These are phyloP conservation scores for Phoeniculus purpureus DNA, from an alignment of 2,797 vertebrate species.

Conservation along the genomic window DNA sequence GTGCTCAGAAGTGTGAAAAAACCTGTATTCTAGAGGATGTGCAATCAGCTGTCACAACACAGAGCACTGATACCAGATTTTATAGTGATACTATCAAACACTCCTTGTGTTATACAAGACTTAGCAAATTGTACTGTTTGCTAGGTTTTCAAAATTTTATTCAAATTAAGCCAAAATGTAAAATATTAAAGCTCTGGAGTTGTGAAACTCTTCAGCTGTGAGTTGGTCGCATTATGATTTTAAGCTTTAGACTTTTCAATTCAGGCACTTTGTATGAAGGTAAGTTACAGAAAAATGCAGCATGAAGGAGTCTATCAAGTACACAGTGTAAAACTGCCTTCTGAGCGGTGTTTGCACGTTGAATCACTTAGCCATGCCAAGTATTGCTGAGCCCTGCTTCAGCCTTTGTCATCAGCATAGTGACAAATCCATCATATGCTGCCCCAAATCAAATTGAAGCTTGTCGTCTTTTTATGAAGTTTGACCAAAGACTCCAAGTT, in stretches of 20 bases:
- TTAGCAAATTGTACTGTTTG: not conserved
- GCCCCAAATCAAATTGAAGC: not conserved
- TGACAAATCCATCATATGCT: not conserved
- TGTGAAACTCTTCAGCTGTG: not conserved
- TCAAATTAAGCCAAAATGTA: not conserved
- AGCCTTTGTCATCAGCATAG: not conserved
- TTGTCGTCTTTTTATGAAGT: not conserved
- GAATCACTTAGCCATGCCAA: not conserved
- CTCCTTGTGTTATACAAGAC: not conserved
- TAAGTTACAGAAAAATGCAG: not conserved
- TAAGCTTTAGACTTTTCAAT: not conserved
- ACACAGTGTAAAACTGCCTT: not conserved
- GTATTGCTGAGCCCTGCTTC: not conserved
- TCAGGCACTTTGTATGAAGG: not conserved
- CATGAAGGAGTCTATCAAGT: not conserved
- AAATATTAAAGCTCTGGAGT: not conserved
- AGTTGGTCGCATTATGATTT: not conserved
- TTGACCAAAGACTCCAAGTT: not conserved
- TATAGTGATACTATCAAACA: not conserved
- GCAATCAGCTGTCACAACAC: not conserved
- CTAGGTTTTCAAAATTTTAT: not conserved
- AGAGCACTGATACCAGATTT: not conserved
- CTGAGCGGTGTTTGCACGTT: not conserved
- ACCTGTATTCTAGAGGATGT: not conserved
- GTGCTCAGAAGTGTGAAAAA: not conserved